Conservation (phyloP, 2,797 vertebrate genomes). For the Fringilla coelebs region DNA sequence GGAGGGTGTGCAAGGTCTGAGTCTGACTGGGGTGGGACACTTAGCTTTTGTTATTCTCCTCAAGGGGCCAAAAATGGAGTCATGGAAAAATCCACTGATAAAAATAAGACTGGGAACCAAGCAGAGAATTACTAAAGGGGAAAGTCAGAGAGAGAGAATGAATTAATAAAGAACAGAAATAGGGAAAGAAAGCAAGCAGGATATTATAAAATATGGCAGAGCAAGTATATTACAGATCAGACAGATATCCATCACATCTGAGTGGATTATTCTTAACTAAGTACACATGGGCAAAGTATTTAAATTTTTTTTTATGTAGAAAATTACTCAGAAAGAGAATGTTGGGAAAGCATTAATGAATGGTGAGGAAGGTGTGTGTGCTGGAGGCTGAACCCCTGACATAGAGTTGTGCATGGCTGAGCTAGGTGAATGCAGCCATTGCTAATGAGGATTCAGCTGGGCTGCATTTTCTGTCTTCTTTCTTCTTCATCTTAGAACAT, state of each 20-base stretch:
- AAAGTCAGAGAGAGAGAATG: neutral
- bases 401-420: neutral
- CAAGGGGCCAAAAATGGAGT: neutral
- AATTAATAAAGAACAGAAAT: neutral
- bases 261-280: neutral
- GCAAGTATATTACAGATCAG: neutral
- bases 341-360: neutral
- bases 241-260: neutral
- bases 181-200: neutral
- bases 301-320: neutral
- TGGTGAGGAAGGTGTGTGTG: neutral
- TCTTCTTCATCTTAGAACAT: neutral
- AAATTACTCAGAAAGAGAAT: neutral
- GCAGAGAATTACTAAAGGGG: neutral
- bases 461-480: neutral
- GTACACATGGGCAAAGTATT: neutral
- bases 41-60: neutral
- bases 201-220: neutral
- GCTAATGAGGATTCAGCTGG: neutral
- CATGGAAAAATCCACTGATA: neutral
- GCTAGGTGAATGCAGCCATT: neutral
- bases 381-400: neutral
- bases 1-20: neutral
- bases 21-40: neutral
- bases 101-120: slow-evolving; percentile 9